A percentile compares a stretch with the other conserved stretches of the same genome.
Conservation (phyloP, 2,797 vertebrate genomes). For the Hippoglossus hippoglossus region DNA sequence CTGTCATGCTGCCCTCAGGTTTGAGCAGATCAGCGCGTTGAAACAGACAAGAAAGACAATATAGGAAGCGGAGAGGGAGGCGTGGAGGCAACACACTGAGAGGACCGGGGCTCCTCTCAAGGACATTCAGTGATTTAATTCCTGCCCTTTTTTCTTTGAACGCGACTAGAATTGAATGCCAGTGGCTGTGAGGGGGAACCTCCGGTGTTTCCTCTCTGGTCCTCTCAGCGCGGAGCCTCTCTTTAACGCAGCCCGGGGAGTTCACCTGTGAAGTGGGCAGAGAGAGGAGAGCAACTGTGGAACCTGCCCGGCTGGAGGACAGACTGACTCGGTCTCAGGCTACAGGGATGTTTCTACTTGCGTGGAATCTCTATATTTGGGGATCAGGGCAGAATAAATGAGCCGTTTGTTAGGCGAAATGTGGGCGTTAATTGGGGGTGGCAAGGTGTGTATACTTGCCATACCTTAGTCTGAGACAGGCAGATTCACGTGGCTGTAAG, state of each 20-base stretch:
- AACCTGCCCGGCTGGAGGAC: conserved; percentile 32
- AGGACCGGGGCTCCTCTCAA: conserved; percentile 41
- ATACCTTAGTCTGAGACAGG: conserved; percentile 10
- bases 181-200: conserved; percentile 34
- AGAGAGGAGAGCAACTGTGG: conserved; percentile 32
- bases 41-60: conserved; percentile 67
- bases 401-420: conserved; percentile 48
- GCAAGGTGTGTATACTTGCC: conserved; percentile 57
- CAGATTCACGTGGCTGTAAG: background rate
- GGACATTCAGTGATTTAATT: conserved; percentile 53
- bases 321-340: conserved; percentile 31
- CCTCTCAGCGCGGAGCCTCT: conserved; percentile 8
- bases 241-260: conserved; percentile 4
- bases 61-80: conserved; percentile 83
- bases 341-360: conserved; percentile 10
- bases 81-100: conserved; percentile 73
- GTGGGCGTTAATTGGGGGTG: conserved; percentile 65
- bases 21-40: conserved; percentile 69
- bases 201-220: conserved; percentile 22
- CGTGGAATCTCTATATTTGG: conserved; percentile 35
- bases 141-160: conserved; percentile 49
- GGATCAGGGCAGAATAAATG: conserved; percentile 39
- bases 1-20: conserved; percentile 90
- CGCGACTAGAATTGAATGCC: conserved; percentile 53
- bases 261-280: conserved; percentile 58